Evolutionary conservation across 2,888 invertebrate species (phyloP), one percentile per base, ranked within the genome.

Genomic region (Noctua pronuba): DNA sequence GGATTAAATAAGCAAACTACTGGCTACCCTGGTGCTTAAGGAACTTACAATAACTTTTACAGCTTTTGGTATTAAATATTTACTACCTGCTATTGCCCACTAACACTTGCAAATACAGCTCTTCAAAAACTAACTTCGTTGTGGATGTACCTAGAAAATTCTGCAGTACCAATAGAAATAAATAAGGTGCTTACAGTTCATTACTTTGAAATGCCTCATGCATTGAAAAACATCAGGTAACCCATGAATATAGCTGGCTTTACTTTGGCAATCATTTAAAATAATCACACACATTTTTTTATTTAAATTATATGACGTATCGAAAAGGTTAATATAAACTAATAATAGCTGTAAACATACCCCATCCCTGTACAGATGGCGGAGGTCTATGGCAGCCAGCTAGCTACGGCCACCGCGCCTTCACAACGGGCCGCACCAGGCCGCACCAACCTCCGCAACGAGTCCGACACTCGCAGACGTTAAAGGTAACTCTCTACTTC

Each of bases 361-460:
- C 31, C 35, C 0, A 66, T 24, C 16, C 8, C 1, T 70, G 8
- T 64, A 1, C 70, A 95, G 95, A 95, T 67, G 96, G 96, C 0
- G 96, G 96, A 0, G 96, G 96, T 0, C 85, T 94, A 0, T 96
- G 96, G 96, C 95, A 95, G 88, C 94, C 95, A 35, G 90, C 95
- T 1, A 93, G 95, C 41, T 96, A 96, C 86, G 96, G 96, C 0
- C 95, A 94, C 78, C 93, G 97, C 16, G 97, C 97, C 10, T 96
- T 96, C 88, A 97, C 97, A 0, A 97, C 97, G 62, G 97, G 97
- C 0, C 92, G 97, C 49, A 92, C 96, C 41, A 87, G 96, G 0
- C 94, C 95, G 5, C 95, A 94, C 31, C 93, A 94, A 68, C 95
- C 95, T 11, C 95, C 94, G 28, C 96, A 94, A 31, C 85, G 97